Evolutionary conservation across 2,113 vertebrate species (phyloP), one percentile per base, ranked within the genome.

Genomic region (Eolophus roseicapilla): DNA sequence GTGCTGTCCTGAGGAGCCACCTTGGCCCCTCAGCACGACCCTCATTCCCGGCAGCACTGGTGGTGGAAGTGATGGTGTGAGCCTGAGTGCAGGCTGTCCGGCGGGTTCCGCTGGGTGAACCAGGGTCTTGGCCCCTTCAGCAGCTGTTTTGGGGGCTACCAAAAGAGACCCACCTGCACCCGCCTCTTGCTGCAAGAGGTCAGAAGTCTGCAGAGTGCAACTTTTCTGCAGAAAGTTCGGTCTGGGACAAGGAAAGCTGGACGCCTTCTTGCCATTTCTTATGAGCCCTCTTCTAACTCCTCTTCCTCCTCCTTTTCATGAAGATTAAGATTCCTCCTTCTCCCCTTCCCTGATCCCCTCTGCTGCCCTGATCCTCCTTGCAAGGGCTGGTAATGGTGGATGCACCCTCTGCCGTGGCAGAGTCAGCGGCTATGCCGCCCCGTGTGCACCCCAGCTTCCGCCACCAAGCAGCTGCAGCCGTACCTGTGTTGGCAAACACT

Each of bases 401-500:
- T 64, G 86, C 75, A 86, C 74, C 13, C 53, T 75, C 88, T 71
- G 91, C 86, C 5, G 21, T 6, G 4, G 62, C 33, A 2, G 53
- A 35, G 87, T 84, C 43, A 53, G 90, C 39, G 64, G 85, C 86
- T 17, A 1, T 5, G 49, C 77, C 33, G 33, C 60, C 39, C 46
- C 6, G 2, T 47, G 60, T 35, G 89, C 95, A 62, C 10, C 89
- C 44, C 94, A 78, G 96, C 95, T 93, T 73, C 90, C 68, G 3
- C 25, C 27, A 1, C 27, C 2, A 96, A 97, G 92, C 97, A 95
- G 96, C 97, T 96, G 96, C 96, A 96, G 97, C 95, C 96, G 96
- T 97, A 44, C 77, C 97, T 97, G 96, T 97, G 96, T 91, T 75
- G 70, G 80, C 77, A 12, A 69, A 94, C 97, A 96, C 97, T 97